Base-by-base conservation (phyloP, 1,140 invertebrate species). In the Sitodiplosis mosellana region DNA sequence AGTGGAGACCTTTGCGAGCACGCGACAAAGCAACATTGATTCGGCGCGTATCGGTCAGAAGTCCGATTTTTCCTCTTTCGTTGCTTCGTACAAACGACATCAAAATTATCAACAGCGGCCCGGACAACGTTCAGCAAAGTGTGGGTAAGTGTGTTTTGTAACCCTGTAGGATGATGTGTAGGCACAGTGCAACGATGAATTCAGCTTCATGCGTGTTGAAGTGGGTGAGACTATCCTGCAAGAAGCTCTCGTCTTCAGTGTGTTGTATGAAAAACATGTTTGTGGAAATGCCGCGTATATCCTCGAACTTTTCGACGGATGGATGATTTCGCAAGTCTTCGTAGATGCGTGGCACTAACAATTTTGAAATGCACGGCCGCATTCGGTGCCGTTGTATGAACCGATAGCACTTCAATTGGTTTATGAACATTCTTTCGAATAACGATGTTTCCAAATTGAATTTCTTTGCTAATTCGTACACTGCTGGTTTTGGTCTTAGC, bases 11-110 rank as follows among this genome's bases (percentile, higher is more conserved):
- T 61, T 76, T 71, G 59, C 74, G 77, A 0, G 84, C 84, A 55
- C 83, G 62, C 1, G 83, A 86, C 12, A 88, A 61, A 11, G 83
- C 82, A 1, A 87, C 83, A 64, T 80, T 84, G 21, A 87, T 69
- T 54, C 85, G 64, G 61, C 87, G 87, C 49, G 76, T 68, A 37
- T 67, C 74, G 20, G 69, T 72, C 8, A 87, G 60, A 64, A 87
- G 88, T 11, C 85, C 85, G 54, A 86, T 75, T 27, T 68, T 74
- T 22, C 68, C 67, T n/a, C 76, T 67, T 14, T 63, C 53, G 54
- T 80, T 79, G 57, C 77, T 83, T 49, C 87, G 67, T 0, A 92
- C 86, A 2, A 91, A 64, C 0, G 87, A 90, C 10, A 91, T 57
- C 2, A 92, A 57, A 48, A 91, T 80, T 22, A 92, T 87, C 75